A percentile compares a stretch with the other conserved stretches of the same genome.
phyloP scores from a whole-genome alignment of 1,140 invertebrate genomes.

The Mamestra configurata region DNA sequence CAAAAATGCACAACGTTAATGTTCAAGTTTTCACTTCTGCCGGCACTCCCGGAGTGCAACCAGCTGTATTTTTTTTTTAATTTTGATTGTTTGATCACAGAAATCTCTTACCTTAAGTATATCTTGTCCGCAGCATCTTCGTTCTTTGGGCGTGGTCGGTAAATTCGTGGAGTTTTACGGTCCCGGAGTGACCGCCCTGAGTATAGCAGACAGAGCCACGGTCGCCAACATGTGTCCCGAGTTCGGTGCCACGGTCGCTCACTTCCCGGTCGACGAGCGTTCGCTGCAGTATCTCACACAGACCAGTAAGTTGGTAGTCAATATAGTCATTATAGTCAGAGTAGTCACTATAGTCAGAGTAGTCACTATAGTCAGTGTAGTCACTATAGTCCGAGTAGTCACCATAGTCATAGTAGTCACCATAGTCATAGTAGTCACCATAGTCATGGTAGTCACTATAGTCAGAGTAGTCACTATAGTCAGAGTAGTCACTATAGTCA shows the following conservation, averaged over 20 bases:
- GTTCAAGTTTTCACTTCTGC: too few relatives aligned
- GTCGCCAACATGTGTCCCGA: slow-evolving; percentile 99
- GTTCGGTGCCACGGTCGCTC: slow-evolving; percentile 98
- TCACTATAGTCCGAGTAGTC: too few relatives aligned
- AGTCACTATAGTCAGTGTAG: too few relatives aligned
- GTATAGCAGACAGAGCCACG: slow-evolving; percentile 97
- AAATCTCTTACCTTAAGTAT: not conserved
- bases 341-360: too few relatives aligned
- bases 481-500: too few relatives aligned
- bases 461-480: too few relatives aligned
- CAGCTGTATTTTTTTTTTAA: not conserved
- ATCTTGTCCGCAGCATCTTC: slow-evolving; percentile 92
- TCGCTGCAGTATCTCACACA: slow-evolving; percentile 96
- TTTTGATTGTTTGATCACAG: not conserved
- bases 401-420: too few relatives aligned
- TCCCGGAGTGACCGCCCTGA: slow-evolving; percentile 95
- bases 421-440: too few relatives aligned
- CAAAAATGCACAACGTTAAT: not conserved
- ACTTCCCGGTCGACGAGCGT: slow-evolving; percentile 97
- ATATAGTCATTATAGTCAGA: not conserved
- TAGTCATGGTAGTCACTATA: too few relatives aligned
- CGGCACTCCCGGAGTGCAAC: too few relatives aligned
- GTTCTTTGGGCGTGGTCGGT: slow-evolving; percentile 98
- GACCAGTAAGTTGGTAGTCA: slow-evolving; percentile 91
- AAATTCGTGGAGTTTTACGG: slow-evolving; percentile 99